Base-by-base conservation (phyloP, 2,113 vertebrate species). In the Hippocampus abdominalis region DNA sequence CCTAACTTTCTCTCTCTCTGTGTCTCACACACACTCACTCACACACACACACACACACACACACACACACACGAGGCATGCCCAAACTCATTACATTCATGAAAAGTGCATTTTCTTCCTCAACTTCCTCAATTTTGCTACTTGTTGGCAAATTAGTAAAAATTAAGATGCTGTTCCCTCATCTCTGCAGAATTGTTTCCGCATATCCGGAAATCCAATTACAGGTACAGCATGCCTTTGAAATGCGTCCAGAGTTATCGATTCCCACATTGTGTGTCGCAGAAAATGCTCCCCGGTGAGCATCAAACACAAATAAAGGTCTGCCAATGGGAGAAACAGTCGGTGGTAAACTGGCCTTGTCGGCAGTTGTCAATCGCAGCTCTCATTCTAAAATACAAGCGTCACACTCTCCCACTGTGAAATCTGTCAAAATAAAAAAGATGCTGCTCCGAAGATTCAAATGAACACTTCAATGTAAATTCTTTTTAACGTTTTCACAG, bases 371-470 rank as follows among this genome's bases (percentile, higher is more conserved):
- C 59, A 59, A 70, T 40, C 32, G 36, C 49, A 59, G 67, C 21
- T 46, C 23, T 23, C 2, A 13, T n/a, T 36, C 36, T 23, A 39
- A 11, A 61, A 74, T 69, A 72, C 70, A 66, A 62, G 65, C 64
- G 29, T 62, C 25, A 2, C 8, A 9, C 23, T 40, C 25, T 65
- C 25, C 32, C n/a, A 10, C 46, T 29, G 54, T 46, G 36, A 61
- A 16, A 25, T 57, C 12, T 11, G 23, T 23, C 13, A 27, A 20
- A 56, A 4, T 25, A 12, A 23, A 25, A 25, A 25, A 61, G 2
- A 20, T 32, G 57, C 29, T 60, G 13, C 59, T 61, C 23, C 15
- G 21, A 27, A 57, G 23, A 57, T 5, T 57, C 0, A 15, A 27
- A 57, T 57, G 23, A 23, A 13, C 54, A 13, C 12, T 13, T 9